Percentiles rank a stretch among this genome's conserved stretches.
Evolutionary conservation across 1,140 invertebrate species (phyloP).

Genomic region (Chrysomallon squamiferum): DNA sequence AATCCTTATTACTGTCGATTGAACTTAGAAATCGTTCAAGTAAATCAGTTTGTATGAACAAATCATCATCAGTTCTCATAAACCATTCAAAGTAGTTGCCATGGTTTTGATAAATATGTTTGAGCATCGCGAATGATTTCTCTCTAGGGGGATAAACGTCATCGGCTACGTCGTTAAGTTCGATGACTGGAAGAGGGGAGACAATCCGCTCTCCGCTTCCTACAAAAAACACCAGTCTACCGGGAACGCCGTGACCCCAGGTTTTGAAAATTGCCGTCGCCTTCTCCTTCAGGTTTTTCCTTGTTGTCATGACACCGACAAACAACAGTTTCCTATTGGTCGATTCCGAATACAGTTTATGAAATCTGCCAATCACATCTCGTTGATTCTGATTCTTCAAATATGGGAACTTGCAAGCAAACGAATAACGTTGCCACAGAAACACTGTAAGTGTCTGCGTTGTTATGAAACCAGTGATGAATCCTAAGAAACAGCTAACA

Average conservation of each 20-base stretch:
- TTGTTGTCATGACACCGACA: conserved; percentile 93
- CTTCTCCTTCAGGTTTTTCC: conserved; percentile 81
- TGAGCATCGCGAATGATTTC: conserved; percentile 96
- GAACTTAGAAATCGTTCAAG: conserved; percentile 83
- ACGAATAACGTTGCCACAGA: background rate
- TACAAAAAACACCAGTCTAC: conserved; percentile 84
- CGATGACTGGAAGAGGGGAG: conserved; percentile 70
- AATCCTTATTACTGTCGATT: conserved; percentile 82
- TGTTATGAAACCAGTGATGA: background rate
- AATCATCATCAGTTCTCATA: conserved; percentile 94
- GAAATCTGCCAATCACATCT: background rate
- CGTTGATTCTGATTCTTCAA: background rate
- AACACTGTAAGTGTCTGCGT: background rate
- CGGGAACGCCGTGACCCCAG: conserved; percentile 85
- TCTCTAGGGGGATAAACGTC: conserved; percentile 98
- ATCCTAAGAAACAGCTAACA: background rate
- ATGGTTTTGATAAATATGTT: conserved; percentile 95
- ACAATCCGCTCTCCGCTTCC: conserved; percentile 31
- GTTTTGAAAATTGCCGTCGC: conserved; percentile 87
- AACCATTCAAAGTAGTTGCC: conserved; percentile 93
- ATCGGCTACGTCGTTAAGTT: conserved; percentile 79
- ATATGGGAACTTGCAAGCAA: background rate
- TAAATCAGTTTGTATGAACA: conserved; percentile 87
- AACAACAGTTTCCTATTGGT: conserved; percentile 55
- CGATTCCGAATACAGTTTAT: background rate